These are phyloP conservation scores for Gonioctena quinquepunctata DNA, from an alignment of 1,140 invertebrate genomes.

Conservation along the genomic window DNA sequence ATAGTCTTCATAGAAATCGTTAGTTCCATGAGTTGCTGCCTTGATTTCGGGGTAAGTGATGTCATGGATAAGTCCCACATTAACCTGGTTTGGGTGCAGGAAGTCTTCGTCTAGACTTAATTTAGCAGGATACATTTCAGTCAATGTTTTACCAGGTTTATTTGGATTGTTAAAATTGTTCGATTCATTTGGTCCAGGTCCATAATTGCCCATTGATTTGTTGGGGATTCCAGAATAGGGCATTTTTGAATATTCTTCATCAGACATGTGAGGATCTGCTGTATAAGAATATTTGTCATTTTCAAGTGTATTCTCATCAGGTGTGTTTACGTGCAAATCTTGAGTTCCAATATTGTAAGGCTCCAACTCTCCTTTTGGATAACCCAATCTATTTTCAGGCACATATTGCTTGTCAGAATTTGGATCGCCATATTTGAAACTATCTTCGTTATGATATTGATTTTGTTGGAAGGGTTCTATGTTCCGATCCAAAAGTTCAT, in stretches of 20 bases:
- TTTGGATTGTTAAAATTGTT: neutral
- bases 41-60: conserved; percentile 40
- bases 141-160: conserved; percentile 6
- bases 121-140: conserved; percentile 15
- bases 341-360: no score
- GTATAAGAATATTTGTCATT: no score
- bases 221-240: neutral
- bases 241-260: neutral
- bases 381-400: neutral
- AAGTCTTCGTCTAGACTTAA: conserved; percentile 30
- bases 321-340: no score
- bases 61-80: conserved; percentile 43
- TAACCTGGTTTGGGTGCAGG: conserved; percentile 35
- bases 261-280: no score
- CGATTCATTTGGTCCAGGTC: neutral
- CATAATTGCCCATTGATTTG: neutral
- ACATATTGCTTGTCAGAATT: neutral
- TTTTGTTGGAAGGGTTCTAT: no score
- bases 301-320: no score
- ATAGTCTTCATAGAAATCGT: conserved; percentile 30
- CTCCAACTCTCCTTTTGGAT: no score
- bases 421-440: neutral
- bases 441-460: neutral
- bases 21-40: conserved; percentile 28
- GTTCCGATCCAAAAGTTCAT: no score